Evolutionary conservation across 2,888 invertebrate species (phyloP).

Genomic region (Punctoribates punctum): DNA sequence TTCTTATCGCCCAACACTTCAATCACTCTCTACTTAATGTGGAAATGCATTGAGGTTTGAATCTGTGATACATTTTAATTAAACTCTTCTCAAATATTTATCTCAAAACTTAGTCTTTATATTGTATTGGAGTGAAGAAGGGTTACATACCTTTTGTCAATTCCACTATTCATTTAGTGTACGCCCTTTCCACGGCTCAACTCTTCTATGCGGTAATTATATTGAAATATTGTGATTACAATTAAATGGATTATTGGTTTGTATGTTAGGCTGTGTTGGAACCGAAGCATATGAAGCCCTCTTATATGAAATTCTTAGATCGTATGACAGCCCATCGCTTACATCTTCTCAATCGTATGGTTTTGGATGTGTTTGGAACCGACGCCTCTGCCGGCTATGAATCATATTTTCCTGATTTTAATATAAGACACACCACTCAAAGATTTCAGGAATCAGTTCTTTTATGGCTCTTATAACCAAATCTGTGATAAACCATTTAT

Average conservation of each 20-base stretch:
- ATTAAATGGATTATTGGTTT: constrained; percentile 1
- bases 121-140: constrained; percentile 18
- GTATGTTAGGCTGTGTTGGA: constrained; percentile 47
- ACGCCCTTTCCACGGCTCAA: constrained; percentile 36
- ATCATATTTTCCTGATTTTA: constrained; percentile 46
- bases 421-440: constrained; percentile 46
- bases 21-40: constrained; percentile 73
- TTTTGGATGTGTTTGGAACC: constrained; percentile 49
- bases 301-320: constrained; percentile 48
- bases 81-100: background rate
- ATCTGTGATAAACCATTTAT: background rate
- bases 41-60: constrained; percentile 73
- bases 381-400: constrained; percentile 47
- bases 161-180: constrained; percentile 6
- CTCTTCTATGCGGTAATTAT: constrained; percentile 41
- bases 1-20: constrained; percentile 70
- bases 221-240: background rate
- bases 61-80: no score
- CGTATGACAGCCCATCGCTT: constrained; percentile 47
- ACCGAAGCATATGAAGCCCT: constrained; percentile 48
- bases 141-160: constrained; percentile 30
- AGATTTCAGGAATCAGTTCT: constrained; percentile 48
- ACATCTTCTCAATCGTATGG: constrained; percentile 48
- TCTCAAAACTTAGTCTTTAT: background rate
- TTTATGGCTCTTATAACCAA: constrained; percentile 47